phyloP scores from a whole-genome alignment of 2,113 vertebrate species.

The Phrynosoma blainvillii region DNA sequence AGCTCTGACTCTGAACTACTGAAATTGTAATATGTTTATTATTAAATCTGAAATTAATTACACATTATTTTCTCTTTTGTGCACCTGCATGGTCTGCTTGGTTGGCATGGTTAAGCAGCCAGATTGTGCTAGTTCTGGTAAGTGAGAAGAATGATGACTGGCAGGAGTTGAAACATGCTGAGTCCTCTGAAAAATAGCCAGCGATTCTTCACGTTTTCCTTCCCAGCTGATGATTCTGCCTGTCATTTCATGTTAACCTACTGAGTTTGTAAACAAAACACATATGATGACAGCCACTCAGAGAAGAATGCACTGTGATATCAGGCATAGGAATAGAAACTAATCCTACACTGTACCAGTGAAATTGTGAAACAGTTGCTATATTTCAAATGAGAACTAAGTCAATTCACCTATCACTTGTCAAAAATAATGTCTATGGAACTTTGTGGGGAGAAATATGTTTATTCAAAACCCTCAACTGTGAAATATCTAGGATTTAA shows the following conservation, averaged over 20 bases:
- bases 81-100: background rate
- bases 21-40: constrained; percentile 1
- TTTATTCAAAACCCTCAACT: background rate
- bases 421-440: background rate
- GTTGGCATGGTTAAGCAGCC: background rate
- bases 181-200: background rate
- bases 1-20: background rate
- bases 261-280: background rate
- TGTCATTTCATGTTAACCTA: background rate
- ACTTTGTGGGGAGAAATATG: background rate
- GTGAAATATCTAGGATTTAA: background rate
- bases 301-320: background rate
- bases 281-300: background rate
- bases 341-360: background rate
- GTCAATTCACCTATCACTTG: too few species aligned
- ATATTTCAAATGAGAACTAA: too few species aligned
- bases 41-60: constrained; percentile 6
- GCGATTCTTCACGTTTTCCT: background rate
- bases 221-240: background rate
- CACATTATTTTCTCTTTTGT: background rate
- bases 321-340: background rate
- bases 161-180: background rate
- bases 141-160: constrained; percentile 11
- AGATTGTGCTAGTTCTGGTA: background rate
- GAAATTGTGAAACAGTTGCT: background rate